Percentiles rank a stretch among this genome's conserved stretches.
Evolutionary conservation across 2,113 vertebrate species (phyloP).

Genomic region (Lathamus discolor): DNA sequence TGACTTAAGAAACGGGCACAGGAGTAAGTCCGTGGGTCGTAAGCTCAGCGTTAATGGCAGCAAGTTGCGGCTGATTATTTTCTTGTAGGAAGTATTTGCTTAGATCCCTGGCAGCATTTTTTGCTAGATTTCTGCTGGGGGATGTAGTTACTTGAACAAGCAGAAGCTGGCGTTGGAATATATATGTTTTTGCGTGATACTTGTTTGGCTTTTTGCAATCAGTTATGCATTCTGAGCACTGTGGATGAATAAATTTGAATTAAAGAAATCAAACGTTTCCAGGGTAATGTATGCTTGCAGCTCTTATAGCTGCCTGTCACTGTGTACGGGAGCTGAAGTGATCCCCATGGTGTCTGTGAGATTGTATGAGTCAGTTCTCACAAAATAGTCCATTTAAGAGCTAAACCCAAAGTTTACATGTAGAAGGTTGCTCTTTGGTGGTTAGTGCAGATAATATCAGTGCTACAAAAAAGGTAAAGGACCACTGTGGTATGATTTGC

Average conservation of each 20-base stretch:
- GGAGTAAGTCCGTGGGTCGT: not conserved
- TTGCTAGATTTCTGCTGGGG: not conserved
- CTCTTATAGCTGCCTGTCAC: accelerated
- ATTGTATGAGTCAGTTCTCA: not conserved
- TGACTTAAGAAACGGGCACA: not conserved
- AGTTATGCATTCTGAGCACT: not conserved
- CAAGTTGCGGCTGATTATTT: accelerated
- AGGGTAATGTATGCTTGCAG: not conserved
- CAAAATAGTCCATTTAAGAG: not conserved
- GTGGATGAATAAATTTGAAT: not conserved
- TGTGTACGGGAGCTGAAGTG: not conserved
- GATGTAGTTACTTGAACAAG: not conserved
- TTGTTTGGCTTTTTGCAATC: not conserved
- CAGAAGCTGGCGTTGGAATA: not conserved
- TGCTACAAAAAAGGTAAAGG: not conserved
- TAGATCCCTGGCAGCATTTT: too few relatives aligned
- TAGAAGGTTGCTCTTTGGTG: not conserved
- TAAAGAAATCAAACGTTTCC: not conserved
- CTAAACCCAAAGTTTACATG: not conserved
- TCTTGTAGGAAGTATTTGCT: accelerated
- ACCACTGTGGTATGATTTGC: accelerated
- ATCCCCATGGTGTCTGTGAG: accelerated
- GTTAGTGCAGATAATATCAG: not conserved
- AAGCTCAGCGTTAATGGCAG: not conserved
- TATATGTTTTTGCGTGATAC: too few relatives aligned